phyloP scores from a whole-genome alignment of 2,797 vertebrate genomes.

The Heterohyrax brucei region DNA sequence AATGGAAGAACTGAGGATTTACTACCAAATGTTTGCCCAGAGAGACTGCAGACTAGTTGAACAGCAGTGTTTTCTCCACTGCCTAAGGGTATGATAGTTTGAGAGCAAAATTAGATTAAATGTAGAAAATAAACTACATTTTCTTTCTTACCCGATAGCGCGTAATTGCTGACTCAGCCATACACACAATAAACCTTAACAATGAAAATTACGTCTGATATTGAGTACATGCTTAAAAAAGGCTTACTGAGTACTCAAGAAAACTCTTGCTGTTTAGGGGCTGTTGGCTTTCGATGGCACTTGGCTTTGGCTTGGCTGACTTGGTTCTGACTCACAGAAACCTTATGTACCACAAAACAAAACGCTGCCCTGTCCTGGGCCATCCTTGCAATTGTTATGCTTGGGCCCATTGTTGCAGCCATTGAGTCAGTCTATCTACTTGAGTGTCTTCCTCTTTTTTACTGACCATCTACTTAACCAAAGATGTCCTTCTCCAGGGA shows the following conservation, averaged over 20 bases:
- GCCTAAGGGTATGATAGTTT: background rate
- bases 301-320: no score
- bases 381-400: no score
- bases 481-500: no score
- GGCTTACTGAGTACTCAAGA: conserved; percentile 16
- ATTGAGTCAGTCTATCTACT: no score
- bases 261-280: background rate
- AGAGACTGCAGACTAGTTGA: background rate
- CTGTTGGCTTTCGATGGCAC: no score
- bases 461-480: no score
- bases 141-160: conserved; percentile 3
- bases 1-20: background rate
- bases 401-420: no score
- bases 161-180: conserved; percentile 49
- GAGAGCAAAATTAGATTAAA: conserved; percentile 65
- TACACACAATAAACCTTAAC: conserved; percentile 25
- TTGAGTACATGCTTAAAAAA: conserved; percentile 13
- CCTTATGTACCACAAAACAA: no score
- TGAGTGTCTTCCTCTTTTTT: no score
- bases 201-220: conserved; percentile 37
- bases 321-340: no score
- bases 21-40: background rate
- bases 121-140: conserved; percentile 60
- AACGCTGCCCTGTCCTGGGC: no score
- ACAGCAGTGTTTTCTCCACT: background rate